Evolutionary conservation across 2,888 invertebrate species (phyloP), one percentile per base, ranked within the genome.

Genomic region (Drosophila kokeensis): DNA sequence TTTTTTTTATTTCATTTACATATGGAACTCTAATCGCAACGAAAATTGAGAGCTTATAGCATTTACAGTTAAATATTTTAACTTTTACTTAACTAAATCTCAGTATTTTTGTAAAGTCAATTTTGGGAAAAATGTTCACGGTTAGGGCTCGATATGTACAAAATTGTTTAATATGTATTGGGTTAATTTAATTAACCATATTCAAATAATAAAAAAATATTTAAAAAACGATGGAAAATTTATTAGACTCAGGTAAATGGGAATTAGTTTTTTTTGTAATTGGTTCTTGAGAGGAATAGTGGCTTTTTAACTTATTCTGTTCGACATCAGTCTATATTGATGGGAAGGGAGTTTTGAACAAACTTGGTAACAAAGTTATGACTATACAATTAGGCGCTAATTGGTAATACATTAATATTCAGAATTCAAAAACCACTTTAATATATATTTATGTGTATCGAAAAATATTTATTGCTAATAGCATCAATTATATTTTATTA

Each of bases 401-500:
- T 21, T 15, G 13, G 21, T 21, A 21, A 38, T 36, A 32, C 66
- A 36, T 65, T 53, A n/a, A 32, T 38, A 53, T 38, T 69, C 11
- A 69, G 32, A 69, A 54, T 36, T 24, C 7, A 49, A 53, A 60
- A 54, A 34, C 54, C 15, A 55, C 13, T 18, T 40, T 21, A 55
- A 38, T n/a, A 55, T 40, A 54, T 67, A 40, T 32, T 49, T 49
- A 49, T 40, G 52, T 15, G 45, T 13, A 50, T 58, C 1, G 18
- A 63, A 66, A 57, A 36, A 57, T 57, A 32, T 65, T 64, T 66
- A 69, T 82, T 70, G 66, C 65, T 68, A 66, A 40, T 62, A 62
- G 57, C 54, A 60, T 72, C 69, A 76, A 55, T 40, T 65, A 10
- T 77, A 73, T 76, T 85, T 83, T 58, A 70, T 65, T n/a, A 76